phyloP scores from a whole-genome alignment of 1,140 invertebrate species.

The Bombus superbus region DNA sequence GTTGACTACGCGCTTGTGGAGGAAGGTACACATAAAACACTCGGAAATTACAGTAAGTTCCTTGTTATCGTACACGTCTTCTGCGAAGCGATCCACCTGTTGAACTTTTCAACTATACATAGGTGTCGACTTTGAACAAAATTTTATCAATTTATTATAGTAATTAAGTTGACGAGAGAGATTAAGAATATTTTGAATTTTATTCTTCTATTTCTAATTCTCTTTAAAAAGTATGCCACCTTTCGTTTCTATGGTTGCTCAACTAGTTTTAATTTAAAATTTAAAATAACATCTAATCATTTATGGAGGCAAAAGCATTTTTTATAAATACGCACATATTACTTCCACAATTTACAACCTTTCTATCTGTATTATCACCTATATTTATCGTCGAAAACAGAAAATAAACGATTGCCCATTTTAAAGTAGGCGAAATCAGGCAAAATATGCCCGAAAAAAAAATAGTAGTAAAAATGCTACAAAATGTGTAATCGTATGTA shows the following conservation, averaged over 20 bases:
- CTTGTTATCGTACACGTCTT: slow-evolving; percentile 12
- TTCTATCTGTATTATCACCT: too few relatives aligned
- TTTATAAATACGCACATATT: too few relatives aligned
- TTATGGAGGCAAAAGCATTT: not conserved
- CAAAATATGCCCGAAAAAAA: too few relatives aligned
- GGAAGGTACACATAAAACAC: slow-evolving; percentile 16
- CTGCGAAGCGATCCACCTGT: slow-evolving; percentile 43
- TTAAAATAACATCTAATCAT: not conserved
- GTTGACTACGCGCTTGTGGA: slow-evolving; percentile 57
- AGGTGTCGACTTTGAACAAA: slow-evolving; percentile 22
- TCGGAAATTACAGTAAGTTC: not conserved
- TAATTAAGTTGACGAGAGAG: not conserved
- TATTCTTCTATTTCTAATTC: not conserved
- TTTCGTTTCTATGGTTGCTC: not conserved
- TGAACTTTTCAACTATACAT: slow-evolving; percentile 11
- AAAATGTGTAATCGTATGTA: too few relatives aligned
- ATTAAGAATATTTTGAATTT: not conserved
- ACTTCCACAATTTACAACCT: too few relatives aligned
- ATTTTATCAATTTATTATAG: not conserved
- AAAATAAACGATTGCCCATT: too few relatives aligned
- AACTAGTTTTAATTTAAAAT: not conserved
- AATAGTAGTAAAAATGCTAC: too few relatives aligned
- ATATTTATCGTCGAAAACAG: too few relatives aligned
- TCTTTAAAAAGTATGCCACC: not conserved
- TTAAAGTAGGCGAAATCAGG: too few relatives aligned